A percentile compares a stretch with the other conserved stretches of the same genome.
Conservation (phyloP, 2,797 vertebrate genomes). For the Poeciliopsis turneri region DNA sequence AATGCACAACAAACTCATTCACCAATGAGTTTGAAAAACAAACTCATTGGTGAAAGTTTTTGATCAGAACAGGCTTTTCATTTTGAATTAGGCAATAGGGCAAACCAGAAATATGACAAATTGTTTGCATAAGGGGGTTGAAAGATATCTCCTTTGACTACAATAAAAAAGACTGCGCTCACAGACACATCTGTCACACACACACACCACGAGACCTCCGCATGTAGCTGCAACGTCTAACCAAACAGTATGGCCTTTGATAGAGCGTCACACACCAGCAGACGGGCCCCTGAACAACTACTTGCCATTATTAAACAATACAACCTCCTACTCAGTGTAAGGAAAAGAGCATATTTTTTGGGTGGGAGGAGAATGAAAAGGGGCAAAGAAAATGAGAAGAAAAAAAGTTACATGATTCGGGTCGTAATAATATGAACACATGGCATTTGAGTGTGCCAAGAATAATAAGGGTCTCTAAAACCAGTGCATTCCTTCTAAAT, state of each 20-base stretch:
- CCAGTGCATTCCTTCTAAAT: conserved; percentile 84
- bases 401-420: conserved; percentile 62
- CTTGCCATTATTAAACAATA: conserved; percentile 76
- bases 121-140: neutral
- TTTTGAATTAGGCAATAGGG: neutral
- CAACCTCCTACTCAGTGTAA: conserved; percentile 53
- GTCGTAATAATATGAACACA: conserved; percentile 83
- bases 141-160: conserved; percentile 35
- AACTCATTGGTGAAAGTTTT: neutral
- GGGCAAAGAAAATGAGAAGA: conserved; percentile 56
- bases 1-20: too few species aligned
- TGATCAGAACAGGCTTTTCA: conserved; percentile 2
- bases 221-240: conserved; percentile 61
- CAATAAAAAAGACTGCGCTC: conserved; percentile 32
- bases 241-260: conserved; percentile 81
- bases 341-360: conserved; percentile 23
- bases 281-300: conserved; percentile 52
- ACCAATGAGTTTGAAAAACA: too few species aligned
- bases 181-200: conserved; percentile 59
- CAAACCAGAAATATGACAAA: neutral
- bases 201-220: conserved; percentile 72
- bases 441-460: conserved; percentile 80
- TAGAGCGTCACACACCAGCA: conserved; percentile 73
- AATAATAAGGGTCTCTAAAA: conserved; percentile 82
- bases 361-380: conserved; percentile 51